These are phyloP conservation scores for Fragum whitleyi DNA, from an alignment of 2,888 invertebrate species.

Conservation along the genomic window DNA sequence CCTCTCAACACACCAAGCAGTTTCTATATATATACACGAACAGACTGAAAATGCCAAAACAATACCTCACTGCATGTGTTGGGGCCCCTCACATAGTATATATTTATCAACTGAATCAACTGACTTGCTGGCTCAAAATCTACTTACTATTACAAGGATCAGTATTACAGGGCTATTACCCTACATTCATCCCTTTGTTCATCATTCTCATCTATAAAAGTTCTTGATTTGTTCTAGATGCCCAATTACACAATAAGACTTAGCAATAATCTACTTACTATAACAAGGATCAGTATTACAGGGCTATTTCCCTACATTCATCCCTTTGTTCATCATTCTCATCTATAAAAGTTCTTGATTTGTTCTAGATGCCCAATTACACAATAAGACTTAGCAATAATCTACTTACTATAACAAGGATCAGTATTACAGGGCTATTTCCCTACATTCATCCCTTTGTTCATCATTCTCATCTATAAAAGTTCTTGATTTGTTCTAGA, in stretches of 20 bases:
- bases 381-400: no score
- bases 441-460: slow-evolving; percentile 24
- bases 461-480: slow-evolving; percentile 30
- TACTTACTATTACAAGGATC: slow-evolving; percentile 46
- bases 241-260: slow-evolving; percentile 44
- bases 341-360: slow-evolving; percentile 10
- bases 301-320: slow-evolving; percentile 16
- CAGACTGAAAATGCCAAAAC: no score
- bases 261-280: no score
- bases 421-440: slow-evolving; percentile 20
- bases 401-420: slow-evolving; percentile 44
- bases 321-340: slow-evolving; percentile 27
- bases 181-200: slow-evolving; percentile 20
- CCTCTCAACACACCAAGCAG: no score
- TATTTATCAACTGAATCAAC: no score
- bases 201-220: slow-evolving; percentile 29
- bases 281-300: slow-evolving; percentile 37
- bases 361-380: no score
- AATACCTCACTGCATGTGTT: no score
- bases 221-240: slow-evolving; percentile 17
- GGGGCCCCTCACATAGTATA: no score
- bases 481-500: slow-evolving; percentile 16
- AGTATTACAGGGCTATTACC: slow-evolving; percentile 22
- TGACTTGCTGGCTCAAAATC: no score
- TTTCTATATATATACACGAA: no score